phyloP scores from a whole-genome alignment of 2,113 vertebrate species.

The Leucopsar rothschildi region DNA sequence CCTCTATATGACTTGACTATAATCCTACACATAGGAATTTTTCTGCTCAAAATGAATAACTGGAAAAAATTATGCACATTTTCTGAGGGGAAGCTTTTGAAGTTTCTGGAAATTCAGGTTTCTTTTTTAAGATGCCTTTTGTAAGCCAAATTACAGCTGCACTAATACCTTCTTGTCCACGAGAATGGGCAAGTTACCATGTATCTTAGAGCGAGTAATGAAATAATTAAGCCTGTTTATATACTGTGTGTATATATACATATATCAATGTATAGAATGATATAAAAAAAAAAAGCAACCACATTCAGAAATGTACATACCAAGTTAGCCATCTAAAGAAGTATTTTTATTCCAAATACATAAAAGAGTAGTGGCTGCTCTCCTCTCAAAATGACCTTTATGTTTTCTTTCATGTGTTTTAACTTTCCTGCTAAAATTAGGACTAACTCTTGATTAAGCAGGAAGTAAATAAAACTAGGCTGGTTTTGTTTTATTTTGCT shows the following conservation, averaged over 20 bases:
- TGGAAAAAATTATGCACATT: not conserved
- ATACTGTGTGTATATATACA: not conserved
- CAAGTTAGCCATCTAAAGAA: not conserved
- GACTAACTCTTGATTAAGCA: not conserved
- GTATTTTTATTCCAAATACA: not conserved
- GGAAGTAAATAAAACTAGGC: not conserved
- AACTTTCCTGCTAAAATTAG: not conserved
- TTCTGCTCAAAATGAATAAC: not conserved
- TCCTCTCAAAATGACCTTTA: not conserved
- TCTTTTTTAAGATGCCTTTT: not conserved
- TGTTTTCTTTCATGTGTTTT: accelerated
- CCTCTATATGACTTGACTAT: not conserved
- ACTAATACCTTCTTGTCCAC: not conserved
- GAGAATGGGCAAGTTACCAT: not conserved
- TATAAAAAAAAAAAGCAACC: not conserved
- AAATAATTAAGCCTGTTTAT: not conserved
- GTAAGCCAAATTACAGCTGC: not conserved
- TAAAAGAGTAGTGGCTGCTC: not conserved
- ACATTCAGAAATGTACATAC: not conserved
- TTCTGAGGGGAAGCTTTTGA: not conserved
- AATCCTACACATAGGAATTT: not conserved
- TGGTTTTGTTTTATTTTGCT: not conserved
- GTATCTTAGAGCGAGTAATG: not conserved
- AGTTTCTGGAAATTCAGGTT: not conserved
- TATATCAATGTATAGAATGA: not conserved